A percentile compares a stretch with the other conserved stretches of the same genome.
Evolutionary conservation across 2,113 vertebrate species (phyloP).

Genomic region (Laterallus jamaicensis): DNA sequence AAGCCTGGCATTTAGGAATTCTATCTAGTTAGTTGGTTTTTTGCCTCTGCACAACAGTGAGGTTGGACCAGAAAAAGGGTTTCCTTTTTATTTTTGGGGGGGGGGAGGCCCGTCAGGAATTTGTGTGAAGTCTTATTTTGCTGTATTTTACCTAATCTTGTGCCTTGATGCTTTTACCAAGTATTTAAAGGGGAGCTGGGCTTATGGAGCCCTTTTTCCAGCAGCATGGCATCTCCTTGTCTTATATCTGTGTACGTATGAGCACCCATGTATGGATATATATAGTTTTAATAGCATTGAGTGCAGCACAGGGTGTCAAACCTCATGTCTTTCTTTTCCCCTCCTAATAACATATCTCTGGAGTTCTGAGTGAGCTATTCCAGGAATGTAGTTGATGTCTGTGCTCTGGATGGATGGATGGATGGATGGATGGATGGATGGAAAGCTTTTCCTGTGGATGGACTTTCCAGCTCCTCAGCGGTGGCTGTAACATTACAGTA

Average conservation of each 20-base stretch:
- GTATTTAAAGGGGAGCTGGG: neutral
- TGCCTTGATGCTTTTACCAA: neutral
- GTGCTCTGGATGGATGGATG: neutral
- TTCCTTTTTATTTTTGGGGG: neutral
- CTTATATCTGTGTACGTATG: rapidly evolving
- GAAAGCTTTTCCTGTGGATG: neutral
- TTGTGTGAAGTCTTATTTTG: neutral
- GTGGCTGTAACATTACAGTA: neutral
- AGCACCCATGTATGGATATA: neutral
- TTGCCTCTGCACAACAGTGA: neutral
- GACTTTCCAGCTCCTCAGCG: neutral
- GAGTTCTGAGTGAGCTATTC: neutral
- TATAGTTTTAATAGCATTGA: neutral
- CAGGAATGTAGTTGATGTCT: neutral
- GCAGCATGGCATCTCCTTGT: neutral
- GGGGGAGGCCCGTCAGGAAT: neutral
- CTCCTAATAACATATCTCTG: neutral
- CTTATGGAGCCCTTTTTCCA: neutral
- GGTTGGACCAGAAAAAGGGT: neutral
- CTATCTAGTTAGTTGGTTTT: neutral
- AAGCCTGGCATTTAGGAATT: neutral
- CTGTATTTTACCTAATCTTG: neutral
- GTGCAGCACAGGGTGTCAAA: neutral
- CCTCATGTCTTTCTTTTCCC: neutral
- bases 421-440: constrained; percentile 1